Conservation (phyloP, 2,797 vertebrate genomes). For the Trachurus trachurus region DNA sequence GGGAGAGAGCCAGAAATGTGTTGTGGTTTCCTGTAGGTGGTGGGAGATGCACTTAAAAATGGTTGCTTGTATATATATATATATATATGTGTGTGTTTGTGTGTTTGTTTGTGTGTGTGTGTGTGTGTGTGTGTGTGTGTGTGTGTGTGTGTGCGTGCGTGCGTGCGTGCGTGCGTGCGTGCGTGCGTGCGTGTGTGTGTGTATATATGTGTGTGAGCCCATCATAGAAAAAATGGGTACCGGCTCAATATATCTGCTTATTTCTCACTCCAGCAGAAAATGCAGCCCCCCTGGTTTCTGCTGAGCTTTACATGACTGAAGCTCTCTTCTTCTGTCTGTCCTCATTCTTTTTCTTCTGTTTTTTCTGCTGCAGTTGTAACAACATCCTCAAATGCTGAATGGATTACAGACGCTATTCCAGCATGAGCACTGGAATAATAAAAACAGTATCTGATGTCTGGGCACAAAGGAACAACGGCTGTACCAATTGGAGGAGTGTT, state of each 20-base stretch:
- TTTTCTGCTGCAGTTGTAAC: conserved; percentile 60
- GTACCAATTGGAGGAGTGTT: conserved; percentile 28
- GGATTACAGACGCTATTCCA: conserved; percentile 51
- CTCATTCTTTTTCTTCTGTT: conserved; percentile 54
- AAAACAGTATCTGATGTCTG: conserved; percentile 45
- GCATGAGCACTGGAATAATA: conserved; percentile 43
- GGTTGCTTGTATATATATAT: conserved; percentile 7
- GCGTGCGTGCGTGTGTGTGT: conserved; percentile 25
- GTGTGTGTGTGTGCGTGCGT: conserved; percentile 17
- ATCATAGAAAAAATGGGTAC: conserved; percentile 29
- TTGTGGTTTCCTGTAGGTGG: conserved; percentile 68
- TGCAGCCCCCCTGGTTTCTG: conserved; percentile 50
- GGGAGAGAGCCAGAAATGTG: conserved; percentile 53
- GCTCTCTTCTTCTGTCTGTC: conserved; percentile 55
- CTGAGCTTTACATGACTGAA: conserved; percentile 55
- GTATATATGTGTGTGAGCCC: conserved; percentile 20
- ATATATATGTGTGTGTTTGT: no score
- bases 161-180: conserved; percentile 26
- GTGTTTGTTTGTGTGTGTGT: conserved; percentile 15
- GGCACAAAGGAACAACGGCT: conserved; percentile 43
- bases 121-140: conserved; percentile 28
- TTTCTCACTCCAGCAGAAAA: conserved; percentile 58
- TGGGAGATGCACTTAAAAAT: conserved; percentile 43
- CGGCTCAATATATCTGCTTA: conserved; percentile 42
- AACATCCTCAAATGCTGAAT: conserved; percentile 62